These are phyloP conservation scores for Atrichornis clamosus DNA, from an alignment of 2,113 vertebrate species.

Conservation along the genomic window DNA sequence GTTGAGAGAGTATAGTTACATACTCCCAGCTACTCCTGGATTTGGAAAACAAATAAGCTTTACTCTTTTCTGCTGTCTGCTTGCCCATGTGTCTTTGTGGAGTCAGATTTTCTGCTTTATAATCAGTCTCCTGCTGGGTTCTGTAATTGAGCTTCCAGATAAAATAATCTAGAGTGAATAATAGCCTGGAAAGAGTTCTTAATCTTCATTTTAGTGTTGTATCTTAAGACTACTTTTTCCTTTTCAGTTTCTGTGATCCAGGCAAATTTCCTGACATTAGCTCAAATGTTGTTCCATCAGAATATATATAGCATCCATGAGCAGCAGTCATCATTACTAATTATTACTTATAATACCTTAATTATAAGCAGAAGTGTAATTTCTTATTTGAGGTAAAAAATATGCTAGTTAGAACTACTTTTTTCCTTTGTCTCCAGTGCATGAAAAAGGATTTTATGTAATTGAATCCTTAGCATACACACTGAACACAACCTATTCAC, in stretches of 20 bases:
- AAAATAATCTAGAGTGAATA: background rate
- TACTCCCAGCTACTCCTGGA: background rate
- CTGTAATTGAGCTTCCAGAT: background rate
- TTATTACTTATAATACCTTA: background rate
- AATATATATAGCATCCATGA: background rate
- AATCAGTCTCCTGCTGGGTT: background rate
- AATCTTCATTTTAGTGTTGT: background rate
- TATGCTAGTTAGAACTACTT: background rate
- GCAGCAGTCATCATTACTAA: background rate
- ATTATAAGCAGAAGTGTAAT: background rate
- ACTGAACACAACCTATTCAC: background rate
- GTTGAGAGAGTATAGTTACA: constrained; percentile 13
- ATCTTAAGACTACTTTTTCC: background rate
- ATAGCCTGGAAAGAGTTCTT: background rate
- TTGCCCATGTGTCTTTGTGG: background rate
- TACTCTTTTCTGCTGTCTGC: background rate
- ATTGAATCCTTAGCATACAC: background rate
- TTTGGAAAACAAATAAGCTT: constrained; percentile 53
- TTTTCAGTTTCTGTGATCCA: background rate
- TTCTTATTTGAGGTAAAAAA: background rate
- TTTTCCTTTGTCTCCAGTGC: background rate
- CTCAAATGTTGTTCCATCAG: background rate
- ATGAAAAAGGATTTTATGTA: background rate
- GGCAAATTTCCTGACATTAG: background rate
- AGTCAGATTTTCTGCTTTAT: constrained; percentile 3